Conservation (phyloP, 2,113 vertebrate genomes). For the Solea senegalensis region DNA sequence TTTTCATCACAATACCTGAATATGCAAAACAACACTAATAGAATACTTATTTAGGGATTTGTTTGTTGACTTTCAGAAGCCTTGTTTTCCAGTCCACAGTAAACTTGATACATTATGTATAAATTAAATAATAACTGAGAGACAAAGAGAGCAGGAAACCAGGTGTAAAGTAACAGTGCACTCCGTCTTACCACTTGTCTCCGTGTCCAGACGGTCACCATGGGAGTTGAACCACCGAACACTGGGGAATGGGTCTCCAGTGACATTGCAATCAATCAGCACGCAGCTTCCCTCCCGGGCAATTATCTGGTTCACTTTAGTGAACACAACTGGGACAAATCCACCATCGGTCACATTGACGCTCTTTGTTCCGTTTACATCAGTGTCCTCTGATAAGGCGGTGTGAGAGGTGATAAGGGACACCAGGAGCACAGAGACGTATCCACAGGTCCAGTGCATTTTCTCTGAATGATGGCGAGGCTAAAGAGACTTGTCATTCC, state of each 20-base stretch:
- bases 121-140: neutral
- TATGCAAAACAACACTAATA: too few species aligned
- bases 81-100: too few species aligned
- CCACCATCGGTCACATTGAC: slow-evolving; percentile 68
- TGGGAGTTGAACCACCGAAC: slow-evolving; percentile 95
- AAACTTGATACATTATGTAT: slow-evolving; percentile 3
- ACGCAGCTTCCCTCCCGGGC: slow-evolving; percentile 92
- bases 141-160: slow-evolving; percentile 10
- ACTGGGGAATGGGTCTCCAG: slow-evolving; percentile 86
- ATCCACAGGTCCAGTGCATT: slow-evolving; percentile 66
- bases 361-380: slow-evolving; percentile 79
- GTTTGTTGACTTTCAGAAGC: too few species aligned
- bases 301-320: slow-evolving; percentile 88
- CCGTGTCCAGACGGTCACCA: slow-evolving; percentile 83
- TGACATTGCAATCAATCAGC: slow-evolving; percentile 93
- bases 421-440: slow-evolving; percentile 51
- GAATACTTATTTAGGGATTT: too few species aligned
- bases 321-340: slow-evolving; percentile 81
- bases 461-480: slow-evolving; percentile 56
- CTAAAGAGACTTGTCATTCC: slow-evolving; percentile 62
- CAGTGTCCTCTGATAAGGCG: slow-evolving; percentile 63
- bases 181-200: slow-evolving; percentile 66
- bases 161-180: slow-evolving; percentile 30
- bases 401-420: slow-evolving; percentile 41
- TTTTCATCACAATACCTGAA: too few species aligned